phyloP scores from a whole-genome alignment of 2,888 invertebrate species.

The Troides helena region DNA sequence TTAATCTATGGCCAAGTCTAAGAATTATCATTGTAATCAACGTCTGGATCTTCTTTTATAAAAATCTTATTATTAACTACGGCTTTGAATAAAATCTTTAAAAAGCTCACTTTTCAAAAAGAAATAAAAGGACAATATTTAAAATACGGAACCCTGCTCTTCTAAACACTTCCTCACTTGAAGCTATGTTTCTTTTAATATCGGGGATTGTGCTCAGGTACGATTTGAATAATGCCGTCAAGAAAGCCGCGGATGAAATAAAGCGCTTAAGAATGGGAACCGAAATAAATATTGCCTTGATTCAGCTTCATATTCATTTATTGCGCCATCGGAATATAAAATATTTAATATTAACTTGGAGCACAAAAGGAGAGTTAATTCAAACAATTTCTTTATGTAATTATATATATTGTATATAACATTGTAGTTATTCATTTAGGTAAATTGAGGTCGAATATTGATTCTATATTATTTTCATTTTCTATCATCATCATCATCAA shows the following conservation, averaged over 20 bases:
- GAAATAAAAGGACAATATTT: neutral
- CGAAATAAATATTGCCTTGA: slow-evolving; percentile 36
- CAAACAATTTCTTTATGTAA: slow-evolving; percentile 6
- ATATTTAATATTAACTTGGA: slow-evolving; percentile 25
- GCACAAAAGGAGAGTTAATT: slow-evolving; percentile 20
- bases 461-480: too few species aligned
- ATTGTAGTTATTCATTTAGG: neutral
- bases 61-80: too few species aligned
- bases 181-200: slow-evolving; percentile 43
- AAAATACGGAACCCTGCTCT: slow-evolving; percentile 23
- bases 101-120: neutral
- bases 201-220: slow-evolving; percentile 41
- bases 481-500: too few species aligned
- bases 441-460: too few species aligned
- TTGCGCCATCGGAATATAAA: slow-evolving; percentile 38
- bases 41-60: too few species aligned
- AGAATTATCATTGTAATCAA: too few species aligned
- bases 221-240: slow-evolving; percentile 50
- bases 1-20: too few species aligned
- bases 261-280: slow-evolving; percentile 42
- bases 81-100: too few species aligned
- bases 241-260: slow-evolving; percentile 46
- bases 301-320: slow-evolving; percentile 36
- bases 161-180: slow-evolving; percentile 32
- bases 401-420: neutral